These are phyloP conservation scores for Erinaceus europaeus DNA, from an alignment of 2,113 vertebrate genomes.

Conservation along the genomic window DNA sequence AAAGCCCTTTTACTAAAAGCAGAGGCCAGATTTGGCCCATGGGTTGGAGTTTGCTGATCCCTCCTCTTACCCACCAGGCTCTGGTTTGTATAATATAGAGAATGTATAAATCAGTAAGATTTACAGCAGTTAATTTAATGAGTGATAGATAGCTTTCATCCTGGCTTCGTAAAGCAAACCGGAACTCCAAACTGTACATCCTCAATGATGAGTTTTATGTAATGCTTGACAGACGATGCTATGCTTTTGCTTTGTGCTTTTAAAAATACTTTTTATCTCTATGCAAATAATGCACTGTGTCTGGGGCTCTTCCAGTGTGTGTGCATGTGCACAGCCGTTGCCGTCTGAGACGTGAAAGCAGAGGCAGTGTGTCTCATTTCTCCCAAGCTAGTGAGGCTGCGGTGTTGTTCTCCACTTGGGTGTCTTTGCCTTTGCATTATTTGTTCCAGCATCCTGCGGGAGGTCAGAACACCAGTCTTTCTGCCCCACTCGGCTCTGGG, in stretches of 20 bases:
- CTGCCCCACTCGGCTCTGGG: background rate
- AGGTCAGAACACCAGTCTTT: background rate
- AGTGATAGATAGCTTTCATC: background rate
- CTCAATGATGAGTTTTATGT: background rate
- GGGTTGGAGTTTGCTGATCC: background rate
- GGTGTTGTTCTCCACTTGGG: background rate
- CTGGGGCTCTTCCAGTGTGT: background rate
- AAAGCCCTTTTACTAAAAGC: conserved; percentile 20
- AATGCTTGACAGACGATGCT: background rate
- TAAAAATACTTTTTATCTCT: background rate
- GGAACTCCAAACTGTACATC: background rate
- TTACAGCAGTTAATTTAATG: background rate
- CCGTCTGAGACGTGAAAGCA: background rate
- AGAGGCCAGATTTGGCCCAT: background rate
- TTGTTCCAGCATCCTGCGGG: background rate
- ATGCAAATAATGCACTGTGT: background rate
- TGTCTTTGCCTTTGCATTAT: background rate
- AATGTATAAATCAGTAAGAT: background rate
- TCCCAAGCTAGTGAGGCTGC: background rate
- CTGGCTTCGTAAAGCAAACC: background rate
- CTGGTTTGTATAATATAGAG: background rate
- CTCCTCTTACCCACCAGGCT: background rate
- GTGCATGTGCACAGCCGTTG: too few species aligned
- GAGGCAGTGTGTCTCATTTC: background rate
- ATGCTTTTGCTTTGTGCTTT: background rate